Base-by-base conservation (phyloP, 2,797 vertebrate species). In the Manis crassicaudata region DNA sequence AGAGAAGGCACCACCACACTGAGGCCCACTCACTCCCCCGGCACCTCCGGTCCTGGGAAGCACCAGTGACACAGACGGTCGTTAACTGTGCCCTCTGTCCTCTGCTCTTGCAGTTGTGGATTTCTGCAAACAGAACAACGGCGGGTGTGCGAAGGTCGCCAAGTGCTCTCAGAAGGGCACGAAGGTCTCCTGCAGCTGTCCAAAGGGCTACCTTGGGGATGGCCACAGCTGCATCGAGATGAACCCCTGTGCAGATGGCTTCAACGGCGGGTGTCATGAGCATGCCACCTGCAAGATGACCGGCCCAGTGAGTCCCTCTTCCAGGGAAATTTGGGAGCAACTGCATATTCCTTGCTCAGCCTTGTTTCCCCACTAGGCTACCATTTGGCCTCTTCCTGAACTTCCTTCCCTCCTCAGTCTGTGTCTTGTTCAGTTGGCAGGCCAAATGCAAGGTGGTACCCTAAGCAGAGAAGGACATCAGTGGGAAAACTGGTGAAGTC, bases 251-350 rank as follows among this genome's bases (percentile, higher is more conserved):
- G 98, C 98, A 0, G 96, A 98, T 0, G 99, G 98, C 3, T 98
- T 99, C 94, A 99, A 99, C 0, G 99, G 99, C 2, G 99, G 99
- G 60, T 99, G 99, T 96, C 98, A 99, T 0, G 99, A 99, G 81
- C 99, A 99, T 1, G 99, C 99, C 82, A 88, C 89, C 95, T 99
- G 99, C 98, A 99, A 83, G 92, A 99, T 99, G 99, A 98, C 88
- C 0, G 99, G 99, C 65, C 99, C 99, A 40, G 99, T 99, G 97
- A 99, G 99, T 98, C 12, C 13, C 63, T 9, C n/a, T 16, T 13
- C 35, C 0, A 5, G 40, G 40, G 60, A 65, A 20, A 5, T 3
- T 0, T 17, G 32, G 46, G 29, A 29, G 6, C 46, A 6, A 88
- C 11, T 2, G 1, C 14, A 37, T n/a, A 37, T 11, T 56, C 68